A percentile compares a stretch with the other conserved stretches of the same genome.
Evolutionary conservation across 2,113 vertebrate genomes (phyloP).

Genomic region (Donacobius atricapilla): DNA sequence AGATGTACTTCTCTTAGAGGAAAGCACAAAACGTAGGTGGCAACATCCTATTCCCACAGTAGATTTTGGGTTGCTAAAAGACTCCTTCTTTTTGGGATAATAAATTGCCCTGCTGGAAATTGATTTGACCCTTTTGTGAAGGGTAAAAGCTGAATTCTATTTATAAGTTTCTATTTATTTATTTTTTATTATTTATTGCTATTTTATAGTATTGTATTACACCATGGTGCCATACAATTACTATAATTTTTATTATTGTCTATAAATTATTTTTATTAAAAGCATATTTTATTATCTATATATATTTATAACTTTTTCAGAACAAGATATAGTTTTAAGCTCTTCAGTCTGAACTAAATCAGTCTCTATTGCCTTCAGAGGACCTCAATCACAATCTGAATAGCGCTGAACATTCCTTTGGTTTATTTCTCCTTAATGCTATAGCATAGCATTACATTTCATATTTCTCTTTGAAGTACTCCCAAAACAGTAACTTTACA

Average conservation of each 20-base stretch:
- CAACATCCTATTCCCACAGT: background rate
- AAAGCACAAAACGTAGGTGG: background rate
- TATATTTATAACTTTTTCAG: background rate
- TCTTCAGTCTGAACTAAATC: background rate
- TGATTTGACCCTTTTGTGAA: background rate
- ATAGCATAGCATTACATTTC: background rate
- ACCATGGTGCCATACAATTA: background rate
- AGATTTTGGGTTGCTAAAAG: background rate
- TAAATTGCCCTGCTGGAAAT: background rate
- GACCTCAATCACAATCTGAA: background rate
- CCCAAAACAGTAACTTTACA: background rate
- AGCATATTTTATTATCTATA: background rate
- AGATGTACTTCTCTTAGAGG: background rate
- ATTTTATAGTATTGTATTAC: background rate
- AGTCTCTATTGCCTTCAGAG: background rate
- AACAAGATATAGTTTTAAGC: background rate
- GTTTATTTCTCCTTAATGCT: background rate
- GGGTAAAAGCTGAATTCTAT: background rate
- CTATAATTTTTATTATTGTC: background rate
- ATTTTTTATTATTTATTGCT: background rate
- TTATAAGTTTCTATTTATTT: background rate
- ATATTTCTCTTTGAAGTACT: background rate
- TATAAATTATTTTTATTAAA: background rate
- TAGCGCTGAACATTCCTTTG: background rate
- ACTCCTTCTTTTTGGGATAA: background rate